A percentile compares a stretch with the other conserved stretches of the same genome.
Evolutionary conservation across 2,888 invertebrate species (phyloP).

Genomic region (Cerastis rubricosa): DNA sequence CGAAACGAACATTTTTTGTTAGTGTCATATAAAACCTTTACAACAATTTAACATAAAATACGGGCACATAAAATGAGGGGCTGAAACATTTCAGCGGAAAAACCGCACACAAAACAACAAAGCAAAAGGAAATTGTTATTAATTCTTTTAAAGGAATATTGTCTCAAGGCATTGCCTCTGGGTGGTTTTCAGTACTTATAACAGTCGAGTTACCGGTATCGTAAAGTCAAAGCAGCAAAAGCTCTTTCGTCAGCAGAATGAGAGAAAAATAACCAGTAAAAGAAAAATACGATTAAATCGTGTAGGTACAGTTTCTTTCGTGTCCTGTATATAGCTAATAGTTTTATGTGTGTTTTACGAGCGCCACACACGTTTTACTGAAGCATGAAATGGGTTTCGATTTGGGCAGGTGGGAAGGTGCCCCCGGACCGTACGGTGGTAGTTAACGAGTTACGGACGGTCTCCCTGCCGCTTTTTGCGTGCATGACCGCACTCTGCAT

Average conservation of each 20-base stretch:
- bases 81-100: conserved; percentile 37
- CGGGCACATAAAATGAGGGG: conserved; percentile 47
- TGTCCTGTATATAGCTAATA: conserved; percentile 48
- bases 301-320: conserved; percentile 27
- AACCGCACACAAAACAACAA: conserved; percentile 43
- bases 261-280: conserved; percentile 30
- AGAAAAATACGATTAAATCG: conserved; percentile 36
- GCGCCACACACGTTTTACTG: conserved; percentile 53
- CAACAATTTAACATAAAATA: conserved; percentile 63
- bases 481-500: conserved; percentile 98
- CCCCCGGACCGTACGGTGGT: conserved; percentile 99
- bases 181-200: conserved; percentile 42
- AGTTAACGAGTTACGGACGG: conserved; percentile 95
- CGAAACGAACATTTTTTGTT: conserved; percentile 44
- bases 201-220: conserved; percentile 57
- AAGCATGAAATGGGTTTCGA: conserved; percentile 59
- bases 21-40: conserved; percentile 54
- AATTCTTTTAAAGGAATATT: conserved; percentile 56
- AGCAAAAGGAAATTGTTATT: conserved; percentile 50
- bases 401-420: conserved; percentile 94
- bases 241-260: conserved; percentile 40
- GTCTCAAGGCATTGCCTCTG: conserved; percentile 37
- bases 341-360: conserved; percentile 62
- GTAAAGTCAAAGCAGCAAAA: conserved; percentile 53
- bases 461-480: conserved; percentile 97